Evolutionary conservation across 1,140 invertebrate genomes (phyloP), one percentile per base, ranked within the genome.

Genomic region (Neomicropteryx cornuta): DNA sequence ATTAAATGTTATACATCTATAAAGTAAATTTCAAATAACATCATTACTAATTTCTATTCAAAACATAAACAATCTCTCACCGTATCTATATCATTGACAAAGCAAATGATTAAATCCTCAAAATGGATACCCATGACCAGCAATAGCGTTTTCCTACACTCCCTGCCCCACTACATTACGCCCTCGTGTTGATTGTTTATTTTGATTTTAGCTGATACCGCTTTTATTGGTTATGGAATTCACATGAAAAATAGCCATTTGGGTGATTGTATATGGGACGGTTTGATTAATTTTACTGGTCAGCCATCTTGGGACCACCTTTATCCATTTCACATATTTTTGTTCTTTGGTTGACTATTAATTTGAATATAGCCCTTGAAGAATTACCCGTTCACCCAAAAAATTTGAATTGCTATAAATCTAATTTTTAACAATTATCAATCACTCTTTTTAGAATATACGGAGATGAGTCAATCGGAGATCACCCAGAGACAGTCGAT

Each of bases 401-500:
- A n/a, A n/a, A n/a, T n/a, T n/a, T n/a, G n/a, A n/a, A n/a, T n/a
- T n/a, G n/a, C n/a, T 8, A 32, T 32, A 32, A 32, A 32, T 24
- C 6, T 24, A 6, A 24, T 8, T 24, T 24, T 19, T 16, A 17
- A 17, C n/a, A 4, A 4, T 14, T 34, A 34, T 4, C 18, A 34
- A 19, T 41, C 5, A 36, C 36, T 44, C 43, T 47, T 58, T 69
- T 27, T 60, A 87, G 84, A 94, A 58, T 99, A 99, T 61, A 98
- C 93, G 3, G 92, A 97, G 52, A 80, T 98, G 71, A 85, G 79
- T 18, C 90, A 90, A 70, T 93, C 87, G 43, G 84, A 85, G 45
- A 85, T 99, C 18, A 81, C 83, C 29, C 94, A 98, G 62, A 72
- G 90, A 21, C 81, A 92, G 56, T 92, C 87, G 40, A 71, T 98